These are phyloP conservation scores for Scopus umbretta DNA, from an alignment of 2,113 vertebrate genomes.

Conservation along the genomic window DNA sequence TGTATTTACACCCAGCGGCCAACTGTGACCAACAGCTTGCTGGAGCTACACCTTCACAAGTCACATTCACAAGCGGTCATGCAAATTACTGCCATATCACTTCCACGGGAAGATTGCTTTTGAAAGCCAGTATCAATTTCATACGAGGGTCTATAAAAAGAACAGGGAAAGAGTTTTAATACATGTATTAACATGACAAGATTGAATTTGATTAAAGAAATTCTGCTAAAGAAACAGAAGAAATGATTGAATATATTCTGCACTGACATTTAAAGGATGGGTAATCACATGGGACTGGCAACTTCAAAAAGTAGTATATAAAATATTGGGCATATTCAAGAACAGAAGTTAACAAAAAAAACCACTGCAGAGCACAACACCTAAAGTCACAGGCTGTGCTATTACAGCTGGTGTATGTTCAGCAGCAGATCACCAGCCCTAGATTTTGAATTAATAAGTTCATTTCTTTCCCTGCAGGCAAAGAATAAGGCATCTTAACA, in stretches of 20 bases:
- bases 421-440: neutral
- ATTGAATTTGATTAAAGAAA: neutral
- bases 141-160: neutral
- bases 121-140: conserved; percentile 19
- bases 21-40: neutral
- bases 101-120: neutral
- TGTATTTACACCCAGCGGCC: neutral
- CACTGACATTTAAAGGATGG: neutral
- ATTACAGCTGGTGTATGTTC: neutral
- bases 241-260: neutral
- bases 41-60: neutral
- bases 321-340: neutral
- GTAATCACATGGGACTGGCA: neutral
- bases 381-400: neutral
- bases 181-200: neutral
- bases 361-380: neutral
- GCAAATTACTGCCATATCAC: neutral
- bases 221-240: neutral
- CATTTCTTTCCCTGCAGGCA: neutral
- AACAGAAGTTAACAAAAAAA: neutral
- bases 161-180: neutral
- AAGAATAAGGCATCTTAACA: neutral
- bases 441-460: neutral
- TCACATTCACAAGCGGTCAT: neutral
- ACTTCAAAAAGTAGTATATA: neutral